Evolutionary conservation across 2,797 vertebrate species (phyloP).

Genomic region (Falco peregrinus): DNA sequence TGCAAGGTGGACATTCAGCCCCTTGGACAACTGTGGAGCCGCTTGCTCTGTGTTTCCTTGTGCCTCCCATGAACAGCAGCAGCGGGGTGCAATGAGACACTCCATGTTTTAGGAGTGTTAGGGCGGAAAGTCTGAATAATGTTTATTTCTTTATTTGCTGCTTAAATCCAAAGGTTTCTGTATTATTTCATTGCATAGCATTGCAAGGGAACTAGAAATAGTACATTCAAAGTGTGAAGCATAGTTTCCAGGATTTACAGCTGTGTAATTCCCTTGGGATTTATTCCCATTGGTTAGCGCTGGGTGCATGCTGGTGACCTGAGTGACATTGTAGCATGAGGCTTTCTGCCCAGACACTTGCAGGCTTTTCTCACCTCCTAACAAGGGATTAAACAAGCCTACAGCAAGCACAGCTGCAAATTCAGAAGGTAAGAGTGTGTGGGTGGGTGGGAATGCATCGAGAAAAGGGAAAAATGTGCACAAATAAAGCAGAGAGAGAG

Average conservation of each 20-base stretch:
- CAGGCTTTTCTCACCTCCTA: background rate
- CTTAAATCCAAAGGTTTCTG: background rate
- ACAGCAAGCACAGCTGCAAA: background rate
- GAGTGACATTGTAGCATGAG: background rate
- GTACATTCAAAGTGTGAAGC: background rate
- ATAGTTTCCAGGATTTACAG: constrained; percentile 8
- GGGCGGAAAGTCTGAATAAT: background rate
- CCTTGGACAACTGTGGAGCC: background rate
- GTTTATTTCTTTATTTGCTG: background rate
- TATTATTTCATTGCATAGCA: background rate
- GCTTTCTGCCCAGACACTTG: background rate
- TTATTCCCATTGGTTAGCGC: background rate
- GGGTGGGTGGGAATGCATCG: background rate
- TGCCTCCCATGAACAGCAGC: background rate
- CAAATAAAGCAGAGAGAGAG: background rate
- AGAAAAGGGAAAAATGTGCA: background rate
- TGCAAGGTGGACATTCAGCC: background rate
- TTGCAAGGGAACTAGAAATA: background rate
- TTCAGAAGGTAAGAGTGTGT: background rate
- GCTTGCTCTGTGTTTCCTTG: background rate
- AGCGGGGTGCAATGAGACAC: background rate
- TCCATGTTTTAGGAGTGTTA: background rate
- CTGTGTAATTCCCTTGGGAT: background rate
- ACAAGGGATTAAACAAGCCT: background rate
- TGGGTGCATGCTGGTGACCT: background rate